Conservation (phyloP, 2,888 invertebrate species). For the Buathra laborator region DNA sequence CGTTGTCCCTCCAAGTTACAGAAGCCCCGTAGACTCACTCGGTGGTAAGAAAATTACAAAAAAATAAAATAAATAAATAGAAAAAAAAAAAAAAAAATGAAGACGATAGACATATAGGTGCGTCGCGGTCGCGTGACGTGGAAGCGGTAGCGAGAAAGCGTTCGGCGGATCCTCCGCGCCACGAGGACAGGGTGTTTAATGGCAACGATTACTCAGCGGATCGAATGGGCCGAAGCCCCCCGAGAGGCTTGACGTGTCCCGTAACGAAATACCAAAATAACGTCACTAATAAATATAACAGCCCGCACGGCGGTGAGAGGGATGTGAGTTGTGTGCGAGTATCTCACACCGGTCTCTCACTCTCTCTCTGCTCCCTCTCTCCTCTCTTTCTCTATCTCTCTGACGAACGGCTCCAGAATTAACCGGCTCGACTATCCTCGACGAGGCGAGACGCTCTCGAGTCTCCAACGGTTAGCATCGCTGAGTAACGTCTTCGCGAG, state of each 20-base stretch:
- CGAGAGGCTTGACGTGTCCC: slow-evolving; percentile 78
- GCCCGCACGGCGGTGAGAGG: slow-evolving; percentile 68
- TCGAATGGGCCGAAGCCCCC: slow-evolving; percentile 82
- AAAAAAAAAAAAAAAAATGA: slow-evolving; percentile 23
- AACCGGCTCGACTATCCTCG: slow-evolving; percentile 78
- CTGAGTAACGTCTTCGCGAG: slow-evolving; percentile 38
- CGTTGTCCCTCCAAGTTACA: slow-evolving; percentile 39
- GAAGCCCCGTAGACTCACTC: slow-evolving; percentile 9
- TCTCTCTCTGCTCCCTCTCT: slow-evolving; percentile 55
- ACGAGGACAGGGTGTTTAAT: slow-evolving; percentile 84
- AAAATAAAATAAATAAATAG: slow-evolving; percentile 33
- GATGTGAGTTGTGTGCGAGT: slow-evolving; percentile 67
- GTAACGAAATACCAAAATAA: slow-evolving; percentile 85
- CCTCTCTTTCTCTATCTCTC: slow-evolving; percentile 55
- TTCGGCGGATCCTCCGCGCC: slow-evolving; percentile 61
- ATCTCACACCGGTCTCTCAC: slow-evolving; percentile 43
- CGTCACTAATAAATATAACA: slow-evolving; percentile 84
- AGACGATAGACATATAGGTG: slow-evolving; percentile 13
- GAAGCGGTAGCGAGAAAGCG: slow-evolving; percentile 61
- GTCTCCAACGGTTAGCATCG: slow-evolving; percentile 37
- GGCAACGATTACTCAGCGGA: slow-evolving; percentile 84
- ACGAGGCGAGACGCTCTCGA: slow-evolving; percentile 62
- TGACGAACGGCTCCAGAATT: slow-evolving; percentile 83
- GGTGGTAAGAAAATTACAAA: background rate
- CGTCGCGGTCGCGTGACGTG: slow-evolving; percentile 35